Percentiles rank a stretch among this genome's conserved stretches.
Evolutionary conservation across 2,888 invertebrate species (phyloP).

Genomic region (Hypena proboscidalis): DNA sequence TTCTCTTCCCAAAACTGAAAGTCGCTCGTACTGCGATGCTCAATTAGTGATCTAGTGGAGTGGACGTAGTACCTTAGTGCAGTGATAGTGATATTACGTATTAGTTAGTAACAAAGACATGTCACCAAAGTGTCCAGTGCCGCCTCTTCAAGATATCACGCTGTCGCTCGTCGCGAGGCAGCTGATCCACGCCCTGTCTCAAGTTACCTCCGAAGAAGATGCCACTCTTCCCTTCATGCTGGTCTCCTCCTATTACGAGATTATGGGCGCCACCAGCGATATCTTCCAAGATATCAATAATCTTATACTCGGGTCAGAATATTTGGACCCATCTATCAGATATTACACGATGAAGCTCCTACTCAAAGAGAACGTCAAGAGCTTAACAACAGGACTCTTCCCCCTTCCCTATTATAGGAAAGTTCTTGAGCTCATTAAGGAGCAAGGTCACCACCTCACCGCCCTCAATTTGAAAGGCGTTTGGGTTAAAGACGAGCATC

Average conservation of each 20-base stretch:
- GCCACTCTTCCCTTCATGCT: constrained; percentile 85
- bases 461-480: constrained; percentile 89
- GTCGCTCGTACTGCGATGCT: constrained; percentile 64
- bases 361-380: constrained; percentile 87
- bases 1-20: constrained; percentile 67
- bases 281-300: constrained; percentile 89
- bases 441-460: constrained; percentile 87
- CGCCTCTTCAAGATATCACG: constrained; percentile 85
- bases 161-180: constrained; percentile 86
- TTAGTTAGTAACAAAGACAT: constrained; percentile 65
- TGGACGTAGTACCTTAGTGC: too few relatives aligned
- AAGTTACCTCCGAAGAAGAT: constrained; percentile 86
- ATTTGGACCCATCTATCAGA: constrained; percentile 88
- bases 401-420: constrained; percentile 89
- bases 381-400: constrained; percentile 88
- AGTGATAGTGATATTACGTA: constrained; percentile 59
- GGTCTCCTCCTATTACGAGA: constrained; percentile 85
- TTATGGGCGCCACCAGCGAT: constrained; percentile 87
- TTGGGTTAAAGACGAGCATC: constrained; percentile 89
- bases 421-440: constrained; percentile 87
- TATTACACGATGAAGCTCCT: constrained; percentile 88
- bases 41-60: constrained; percentile 58
- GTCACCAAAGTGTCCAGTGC: constrained; percentile 88
- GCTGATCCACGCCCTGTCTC: constrained; percentile 86
- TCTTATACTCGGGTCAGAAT: constrained; percentile 87